Conservation (phyloP, 2,113 vertebrate species). For the Myrmecobius fasciatus region DNA sequence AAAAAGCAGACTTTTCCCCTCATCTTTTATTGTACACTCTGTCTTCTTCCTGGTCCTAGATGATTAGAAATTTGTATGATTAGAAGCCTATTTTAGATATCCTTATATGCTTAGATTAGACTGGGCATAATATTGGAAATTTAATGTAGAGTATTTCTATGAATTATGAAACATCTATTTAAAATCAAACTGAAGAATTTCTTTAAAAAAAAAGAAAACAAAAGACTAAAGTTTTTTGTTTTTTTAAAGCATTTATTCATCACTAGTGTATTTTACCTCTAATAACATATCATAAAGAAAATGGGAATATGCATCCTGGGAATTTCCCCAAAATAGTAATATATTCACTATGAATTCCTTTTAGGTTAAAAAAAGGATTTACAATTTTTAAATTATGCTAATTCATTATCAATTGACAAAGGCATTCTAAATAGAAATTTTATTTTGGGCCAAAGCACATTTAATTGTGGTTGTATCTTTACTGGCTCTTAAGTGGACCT, state of each 20-base stretch:
- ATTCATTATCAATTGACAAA: not conserved
- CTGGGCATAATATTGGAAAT: no score
- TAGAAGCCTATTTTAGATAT: no score
- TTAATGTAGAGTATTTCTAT: no score
- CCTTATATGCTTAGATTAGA: no score
- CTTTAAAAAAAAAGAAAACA: not conserved
- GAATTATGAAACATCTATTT: not conserved
- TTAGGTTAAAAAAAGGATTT: not conserved
- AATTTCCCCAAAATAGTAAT: not conserved
- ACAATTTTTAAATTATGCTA: not conserved
- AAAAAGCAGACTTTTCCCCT: no score
- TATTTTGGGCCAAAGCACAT: not conserved
- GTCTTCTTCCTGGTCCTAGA: no score
- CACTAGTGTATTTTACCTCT: not conserved
- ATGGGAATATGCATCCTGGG: not conserved
- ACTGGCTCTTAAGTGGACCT: not conserved
- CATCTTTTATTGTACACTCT: no score
- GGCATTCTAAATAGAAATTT: not conserved
- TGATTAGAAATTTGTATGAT: no score
- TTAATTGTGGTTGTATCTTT: not conserved
- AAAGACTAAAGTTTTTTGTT: not conserved
- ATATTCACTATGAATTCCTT: not conserved
- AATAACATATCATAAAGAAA: not conserved
- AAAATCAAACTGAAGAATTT: not conserved
- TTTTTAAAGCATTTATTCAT: not conserved